Conservation (phyloP, 1,140 invertebrate genomes). For the Bursaphelenchus mucronatus region DNA sequence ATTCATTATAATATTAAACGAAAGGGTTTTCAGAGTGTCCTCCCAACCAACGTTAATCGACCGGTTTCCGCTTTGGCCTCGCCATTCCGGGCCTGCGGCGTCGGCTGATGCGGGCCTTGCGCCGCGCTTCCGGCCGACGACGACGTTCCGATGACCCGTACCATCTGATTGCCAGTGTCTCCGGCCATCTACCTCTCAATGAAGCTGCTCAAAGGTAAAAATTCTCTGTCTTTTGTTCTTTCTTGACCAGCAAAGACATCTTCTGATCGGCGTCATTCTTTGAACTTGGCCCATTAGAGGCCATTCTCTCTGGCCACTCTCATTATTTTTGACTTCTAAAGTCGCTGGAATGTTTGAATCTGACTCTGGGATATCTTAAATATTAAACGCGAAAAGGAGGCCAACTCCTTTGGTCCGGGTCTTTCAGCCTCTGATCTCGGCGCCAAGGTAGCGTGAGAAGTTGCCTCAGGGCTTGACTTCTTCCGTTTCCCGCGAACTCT, state of each 20-base stretch:
- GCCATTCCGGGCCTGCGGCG: no score
- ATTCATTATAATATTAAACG: no score
- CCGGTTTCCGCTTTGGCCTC: no score
- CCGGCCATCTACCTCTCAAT: slow-evolving; percentile 16
- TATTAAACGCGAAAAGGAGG: background rate
- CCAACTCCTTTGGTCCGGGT: background rate
- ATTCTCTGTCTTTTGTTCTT: background rate
- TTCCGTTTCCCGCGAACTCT: background rate
- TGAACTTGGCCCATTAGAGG: background rate
- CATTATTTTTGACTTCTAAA: background rate
- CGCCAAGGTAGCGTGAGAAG: background rate
- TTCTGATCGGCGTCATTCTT: background rate
- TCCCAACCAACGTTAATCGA: no score
- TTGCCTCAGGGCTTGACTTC: background rate
- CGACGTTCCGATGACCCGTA: slow-evolving; percentile 10
- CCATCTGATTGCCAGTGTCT: slow-evolving; percentile 12
- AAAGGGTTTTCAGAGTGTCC: no score
- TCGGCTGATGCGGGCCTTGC: no score
- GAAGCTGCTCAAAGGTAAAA: background rate
- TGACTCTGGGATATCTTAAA: background rate
- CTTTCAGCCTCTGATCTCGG: background rate
- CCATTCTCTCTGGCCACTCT: background rate
- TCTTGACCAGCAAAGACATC: background rate
- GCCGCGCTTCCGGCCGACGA: background rate
- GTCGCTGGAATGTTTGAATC: slow-evolving; percentile 1